phyloP scores from a whole-genome alignment of 2,888 invertebrate species.

The Microplitis manilae region DNA sequence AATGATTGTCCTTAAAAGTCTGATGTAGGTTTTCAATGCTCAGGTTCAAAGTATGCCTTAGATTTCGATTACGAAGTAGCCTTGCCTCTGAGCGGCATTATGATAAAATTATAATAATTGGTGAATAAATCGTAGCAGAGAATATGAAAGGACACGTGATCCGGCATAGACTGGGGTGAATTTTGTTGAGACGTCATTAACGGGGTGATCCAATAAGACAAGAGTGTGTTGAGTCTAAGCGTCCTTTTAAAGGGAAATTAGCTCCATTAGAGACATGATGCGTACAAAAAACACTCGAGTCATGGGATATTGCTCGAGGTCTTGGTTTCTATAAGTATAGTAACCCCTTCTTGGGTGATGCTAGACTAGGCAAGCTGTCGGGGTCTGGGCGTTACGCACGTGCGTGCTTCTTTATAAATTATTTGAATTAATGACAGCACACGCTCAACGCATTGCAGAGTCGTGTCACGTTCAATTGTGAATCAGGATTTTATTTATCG shows the following conservation, averaged over 20 bases:
- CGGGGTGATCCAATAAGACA: not conserved
- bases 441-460: conserved; percentile 51
- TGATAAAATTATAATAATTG: conserved; percentile 22
- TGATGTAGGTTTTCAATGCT: too few relatives aligned
- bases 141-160: conserved; percentile 10
- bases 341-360: not conserved
- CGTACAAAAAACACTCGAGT: conserved; percentile 61
- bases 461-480: conserved; percentile 43
- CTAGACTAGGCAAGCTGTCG: conserved; percentile 45
- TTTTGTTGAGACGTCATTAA: not conserved
- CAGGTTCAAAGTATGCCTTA: too few relatives aligned
- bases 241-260: conserved; percentile 68
- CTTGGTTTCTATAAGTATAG: not conserved
- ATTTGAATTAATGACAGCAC: conserved; percentile 70
- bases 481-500: conserved; percentile 33
- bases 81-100: conserved; percentile 20
- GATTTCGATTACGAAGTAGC: too few relatives aligned
- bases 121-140: conserved; percentile 15
- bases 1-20: too few relatives aligned
- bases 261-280: conserved; percentile 66
- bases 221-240: conserved; percentile 18
- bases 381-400: conserved; percentile 60
- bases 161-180: not conserved
- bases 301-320: conserved; percentile 18
- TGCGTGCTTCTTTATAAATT: conserved; percentile 69